These are phyloP conservation scores for Callopanchax toddi DNA, from an alignment of 2,113 vertebrate genomes.

Conservation along the genomic window DNA sequence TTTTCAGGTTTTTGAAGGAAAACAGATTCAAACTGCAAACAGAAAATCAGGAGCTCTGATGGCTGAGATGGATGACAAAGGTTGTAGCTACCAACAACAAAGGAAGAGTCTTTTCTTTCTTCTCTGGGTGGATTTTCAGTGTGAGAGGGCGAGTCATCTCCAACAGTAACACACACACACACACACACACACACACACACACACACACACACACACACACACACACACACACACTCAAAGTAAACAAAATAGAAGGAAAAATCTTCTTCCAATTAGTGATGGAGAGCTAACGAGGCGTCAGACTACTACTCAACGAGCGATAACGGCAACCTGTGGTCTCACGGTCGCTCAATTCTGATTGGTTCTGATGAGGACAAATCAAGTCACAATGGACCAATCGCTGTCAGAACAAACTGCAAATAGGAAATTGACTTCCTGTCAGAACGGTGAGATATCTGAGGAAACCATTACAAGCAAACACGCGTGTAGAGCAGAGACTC, in stretches of 20 bases:
- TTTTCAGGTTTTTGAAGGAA: no score
- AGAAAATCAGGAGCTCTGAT: slow-evolving; percentile 38
- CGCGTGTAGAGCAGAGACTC: background rate
- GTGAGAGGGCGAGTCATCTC: background rate
- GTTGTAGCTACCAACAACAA: slow-evolving; percentile 15
- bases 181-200: background rate
- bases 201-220: no score
- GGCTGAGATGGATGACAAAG: slow-evolving; percentile 42
- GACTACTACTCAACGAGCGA: background rate
- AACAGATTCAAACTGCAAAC: no score
- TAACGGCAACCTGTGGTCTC: slow-evolving; percentile 11
- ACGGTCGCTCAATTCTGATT: slow-evolving; percentile 25
- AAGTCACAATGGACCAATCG: slow-evolving; percentile 58
- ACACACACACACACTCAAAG: slow-evolving; percentile 1
- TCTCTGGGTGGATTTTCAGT: slow-evolving; percentile 27
- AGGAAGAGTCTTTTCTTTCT: slow-evolving; percentile 21
- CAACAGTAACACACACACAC: background rate
- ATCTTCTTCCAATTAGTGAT: background rate
- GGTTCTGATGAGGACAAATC: slow-evolving; percentile 58
- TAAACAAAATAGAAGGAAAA: background rate
- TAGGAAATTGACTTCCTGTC: slow-evolving; percentile 74
- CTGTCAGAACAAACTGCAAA: slow-evolving; percentile 70
- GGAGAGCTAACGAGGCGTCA: background rate
- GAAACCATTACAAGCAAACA: slow-evolving; percentile 21
- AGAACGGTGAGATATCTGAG: slow-evolving; percentile 48